phyloP scores from a whole-genome alignment of 1,140 invertebrate species.

The Trinorchestia longiramus region DNA sequence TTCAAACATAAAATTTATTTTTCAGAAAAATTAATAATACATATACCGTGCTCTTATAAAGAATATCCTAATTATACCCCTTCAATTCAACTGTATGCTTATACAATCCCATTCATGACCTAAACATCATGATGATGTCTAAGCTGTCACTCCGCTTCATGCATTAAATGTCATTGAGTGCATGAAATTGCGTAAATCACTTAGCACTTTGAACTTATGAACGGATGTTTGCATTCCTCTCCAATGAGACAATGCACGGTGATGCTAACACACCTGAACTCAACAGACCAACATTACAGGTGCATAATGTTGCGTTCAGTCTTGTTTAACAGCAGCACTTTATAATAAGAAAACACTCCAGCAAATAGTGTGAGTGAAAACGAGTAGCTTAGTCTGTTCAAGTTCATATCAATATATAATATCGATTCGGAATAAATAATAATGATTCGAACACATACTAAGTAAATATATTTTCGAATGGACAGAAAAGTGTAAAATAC shows the following conservation, averaged over 20 bases:
- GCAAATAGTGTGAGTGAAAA: too few relatives aligned
- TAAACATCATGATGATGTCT: too few relatives aligned
- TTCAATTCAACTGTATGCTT: too few relatives aligned
- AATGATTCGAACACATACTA: neutral
- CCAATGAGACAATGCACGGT: neutral
- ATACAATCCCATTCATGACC: too few relatives aligned
- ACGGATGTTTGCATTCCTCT: neutral
- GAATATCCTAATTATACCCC: too few relatives aligned
- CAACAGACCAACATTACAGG: neutral
- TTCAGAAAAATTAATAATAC: too few relatives aligned
- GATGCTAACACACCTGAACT: neutral
- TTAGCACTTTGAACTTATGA: neutral
- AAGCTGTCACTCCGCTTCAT: too few relatives aligned
- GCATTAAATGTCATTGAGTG: neutral
- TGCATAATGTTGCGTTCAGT: neutral
- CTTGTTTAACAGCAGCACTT: neutral
- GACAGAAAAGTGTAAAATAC: neutral
- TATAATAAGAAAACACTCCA: neutral
- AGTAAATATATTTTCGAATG: neutral
- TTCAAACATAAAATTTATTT: too few relatives aligned
- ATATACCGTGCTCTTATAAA: too few relatives aligned
- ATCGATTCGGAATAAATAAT: too few relatives aligned
- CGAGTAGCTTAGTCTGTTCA: too few relatives aligned
- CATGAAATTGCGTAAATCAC: neutral
- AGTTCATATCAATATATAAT: too few relatives aligned